Percentiles rank a stretch among this genome's conserved stretches.
These are phyloP conservation scores for Hystrix cristata DNA, from an alignment of 2,113 vertebrate genomes.

Conservation along the genomic window DNA sequence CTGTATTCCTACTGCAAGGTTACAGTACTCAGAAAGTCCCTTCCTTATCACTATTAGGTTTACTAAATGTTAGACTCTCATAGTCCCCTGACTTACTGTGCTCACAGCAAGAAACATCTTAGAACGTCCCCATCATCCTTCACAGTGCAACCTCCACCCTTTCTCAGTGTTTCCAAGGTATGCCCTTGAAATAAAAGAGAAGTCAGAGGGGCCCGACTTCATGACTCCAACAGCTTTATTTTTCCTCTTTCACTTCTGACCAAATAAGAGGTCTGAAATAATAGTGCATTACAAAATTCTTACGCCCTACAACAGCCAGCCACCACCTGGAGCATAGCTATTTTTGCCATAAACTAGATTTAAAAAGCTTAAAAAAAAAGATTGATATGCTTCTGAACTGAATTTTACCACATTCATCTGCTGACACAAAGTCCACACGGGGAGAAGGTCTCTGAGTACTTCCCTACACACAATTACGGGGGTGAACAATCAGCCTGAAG, in stretches of 20 bases:
- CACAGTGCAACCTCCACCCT: background rate
- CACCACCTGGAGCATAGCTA: background rate
- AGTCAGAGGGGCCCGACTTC: too few relatives aligned
- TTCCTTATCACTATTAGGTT: background rate
- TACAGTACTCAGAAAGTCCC: background rate
- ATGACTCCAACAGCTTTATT: background rate
- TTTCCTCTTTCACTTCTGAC: background rate
- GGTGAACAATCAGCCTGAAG: background rate
- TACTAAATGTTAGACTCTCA: background rate
- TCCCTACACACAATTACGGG: slow-evolving; percentile 5
- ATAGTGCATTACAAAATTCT: background rate
- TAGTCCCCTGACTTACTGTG: background rate
- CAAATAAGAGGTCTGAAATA: slow-evolving; percentile 36
- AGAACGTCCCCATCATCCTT: background rate
- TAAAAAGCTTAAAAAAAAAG: background rate
- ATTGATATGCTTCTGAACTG: background rate
- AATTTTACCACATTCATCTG: background rate
- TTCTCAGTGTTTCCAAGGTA: background rate
- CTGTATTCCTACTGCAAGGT: background rate
- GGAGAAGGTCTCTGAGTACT: slow-evolving; percentile 8
- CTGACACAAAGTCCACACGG: background rate
- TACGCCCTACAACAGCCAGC: background rate
- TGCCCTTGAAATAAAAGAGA: background rate
- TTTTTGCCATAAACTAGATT: slow-evolving; percentile 9
- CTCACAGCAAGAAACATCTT: background rate